Conservation (phyloP, 2,888 invertebrate species). For the Lamellibrachia columna region DNA sequence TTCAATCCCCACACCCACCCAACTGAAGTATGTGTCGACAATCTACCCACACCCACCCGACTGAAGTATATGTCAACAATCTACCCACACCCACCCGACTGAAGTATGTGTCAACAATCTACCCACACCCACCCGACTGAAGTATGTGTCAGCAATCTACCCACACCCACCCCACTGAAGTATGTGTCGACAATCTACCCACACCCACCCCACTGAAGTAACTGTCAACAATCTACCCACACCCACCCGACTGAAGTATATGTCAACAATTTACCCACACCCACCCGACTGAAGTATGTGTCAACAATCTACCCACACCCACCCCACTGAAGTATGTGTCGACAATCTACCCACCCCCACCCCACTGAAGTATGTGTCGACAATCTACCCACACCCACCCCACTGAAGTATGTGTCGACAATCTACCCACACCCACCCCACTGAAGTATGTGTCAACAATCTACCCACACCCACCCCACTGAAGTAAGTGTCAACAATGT, state of each 20-base stretch:
- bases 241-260: slow-evolving; percentile 88
- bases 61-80: slow-evolving; percentile 63
- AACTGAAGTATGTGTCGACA: slow-evolving; percentile 74
- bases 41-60: too few species aligned
- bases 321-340: background rate
- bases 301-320: too few species aligned
- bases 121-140: too few species aligned
- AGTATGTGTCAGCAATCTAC: too few species aligned
- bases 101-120: slow-evolving; percentile 70
- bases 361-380: slow-evolving; percentile 66
- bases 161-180: too few species aligned
- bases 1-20: slow-evolving; percentile 72
- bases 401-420: too few species aligned
- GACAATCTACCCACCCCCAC: background rate
- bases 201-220: slow-evolving; percentile 74
- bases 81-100: background rate
- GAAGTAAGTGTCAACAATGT: background rate
- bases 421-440: background rate
- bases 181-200: background rate
- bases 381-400: background rate
- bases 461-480: background rate
- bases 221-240: slow-evolving; percentile 71
- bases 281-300: too few species aligned
- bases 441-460: background rate
- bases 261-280: slow-evolving; percentile 85